Conservation (phyloP, 2,888 invertebrate genomes). For the Yponomeuta malinellus region DNA sequence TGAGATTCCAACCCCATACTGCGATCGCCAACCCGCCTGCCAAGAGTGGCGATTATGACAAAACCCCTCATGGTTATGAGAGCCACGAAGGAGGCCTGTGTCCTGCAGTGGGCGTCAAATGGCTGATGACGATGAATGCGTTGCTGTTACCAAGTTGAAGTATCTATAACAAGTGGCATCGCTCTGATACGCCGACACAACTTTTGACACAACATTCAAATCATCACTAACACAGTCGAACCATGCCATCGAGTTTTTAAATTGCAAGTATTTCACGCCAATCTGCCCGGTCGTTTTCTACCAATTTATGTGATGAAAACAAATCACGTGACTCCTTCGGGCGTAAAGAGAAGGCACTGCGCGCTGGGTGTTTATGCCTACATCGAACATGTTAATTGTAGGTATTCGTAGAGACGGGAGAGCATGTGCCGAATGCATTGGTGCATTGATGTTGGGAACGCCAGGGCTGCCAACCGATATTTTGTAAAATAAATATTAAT, state of each 20-base stretch:
- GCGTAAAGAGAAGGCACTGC: background rate
- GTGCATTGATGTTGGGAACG: constrained; percentile 35
- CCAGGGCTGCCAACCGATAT: constrained; percentile 39
- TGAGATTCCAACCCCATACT: too few relatives aligned
- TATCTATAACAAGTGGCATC: background rate
- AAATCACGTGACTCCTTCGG: background rate
- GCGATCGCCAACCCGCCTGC: too few relatives aligned
- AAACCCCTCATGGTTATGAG: too few relatives aligned
- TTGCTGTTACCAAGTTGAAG: too few relatives aligned
- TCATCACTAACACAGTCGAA: background rate
- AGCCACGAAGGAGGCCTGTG: too few relatives aligned
- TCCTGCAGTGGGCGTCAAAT: too few relatives aligned
- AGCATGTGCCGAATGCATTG: constrained; percentile 60
- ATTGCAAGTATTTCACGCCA: background rate
- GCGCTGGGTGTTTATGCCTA: constrained; percentile 8
- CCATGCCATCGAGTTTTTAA: background rate
- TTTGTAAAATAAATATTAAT: too few relatives aligned
- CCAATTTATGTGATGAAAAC: background rate
- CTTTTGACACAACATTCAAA: background rate
- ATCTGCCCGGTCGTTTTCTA: background rate
- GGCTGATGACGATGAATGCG: too few relatives aligned
- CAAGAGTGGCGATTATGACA: too few relatives aligned
- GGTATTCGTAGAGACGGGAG: constrained; percentile 7
- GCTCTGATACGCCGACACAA: background rate
- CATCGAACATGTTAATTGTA: constrained; percentile 12